Base-by-base conservation (phyloP, 2,888 invertebrate species). In the Neoaliturus tenellus region DNA sequence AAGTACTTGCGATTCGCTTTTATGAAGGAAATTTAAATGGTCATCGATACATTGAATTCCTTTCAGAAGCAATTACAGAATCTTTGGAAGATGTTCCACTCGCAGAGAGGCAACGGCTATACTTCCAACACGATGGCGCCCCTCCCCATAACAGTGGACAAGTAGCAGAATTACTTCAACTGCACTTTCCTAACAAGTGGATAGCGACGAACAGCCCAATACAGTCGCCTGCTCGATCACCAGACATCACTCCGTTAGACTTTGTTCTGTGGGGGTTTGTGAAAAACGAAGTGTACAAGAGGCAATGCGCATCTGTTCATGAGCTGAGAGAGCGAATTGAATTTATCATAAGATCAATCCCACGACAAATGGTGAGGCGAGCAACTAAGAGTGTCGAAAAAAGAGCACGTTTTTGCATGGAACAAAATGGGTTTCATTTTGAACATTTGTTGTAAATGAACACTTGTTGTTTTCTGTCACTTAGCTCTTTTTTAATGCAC, bases 11-110 rank as follows among this genome's bases (percentile, higher is more conserved):
- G 14, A 39, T 73, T 44, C 35, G 73, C 0, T 73, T 44, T 73
- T 73, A 73, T 39, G 73, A 73, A 2, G 35, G 73, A 8, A 73
- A 10, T 39, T 73, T 73, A 44, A 73, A 73, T 73, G 73, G 73
- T 4, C 35, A 4, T 17, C 10, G 41, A 25, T 69, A 69, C 33
- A 31, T 28, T 69, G 39, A 39, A 17, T 73, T 73, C n/a, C 39
- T 73, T 10, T 35, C 39, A 44, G 39, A 73, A 14, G 73, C 73
- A 17, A 23, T 73, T 14, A 39, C 73, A 39, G 73, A 73, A 20
- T 41, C 25, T 20, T 73, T 73, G 39, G 73, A 73, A 4, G 73
- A 73, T 12, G 8, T 73, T 39, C n/a, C 73, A 12, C 39, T 73
- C n/a, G 39, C 35, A 25, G 39, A 20, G 25, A 73, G 73, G 23